Evolutionary conservation across 2,113 vertebrate species (phyloP).

Genomic region (Tenebrosternarchus preto): DNA sequence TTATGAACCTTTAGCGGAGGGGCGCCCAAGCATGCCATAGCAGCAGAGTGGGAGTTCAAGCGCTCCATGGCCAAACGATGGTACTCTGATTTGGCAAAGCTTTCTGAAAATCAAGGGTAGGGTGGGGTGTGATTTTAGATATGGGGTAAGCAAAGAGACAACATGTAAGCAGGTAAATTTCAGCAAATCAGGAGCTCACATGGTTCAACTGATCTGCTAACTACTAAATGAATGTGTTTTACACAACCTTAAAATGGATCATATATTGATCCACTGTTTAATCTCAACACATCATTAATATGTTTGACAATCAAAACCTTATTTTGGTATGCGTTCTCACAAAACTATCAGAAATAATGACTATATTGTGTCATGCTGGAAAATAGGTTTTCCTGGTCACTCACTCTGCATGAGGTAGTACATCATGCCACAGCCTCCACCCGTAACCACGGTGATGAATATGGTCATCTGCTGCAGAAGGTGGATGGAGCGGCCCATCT

Average conservation of each 20-base stretch:
- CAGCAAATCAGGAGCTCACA: too few species aligned
- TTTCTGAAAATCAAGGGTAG: slow-evolving; percentile 30
- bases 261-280: too few species aligned
- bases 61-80: slow-evolving; percentile 77
- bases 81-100: slow-evolving; percentile 67
- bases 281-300: too few species aligned
- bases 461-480: slow-evolving; percentile 80
- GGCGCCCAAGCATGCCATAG: slow-evolving; percentile 78
- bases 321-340: too few species aligned
- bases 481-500: slow-evolving; percentile 73
- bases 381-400: slow-evolving; percentile 13
- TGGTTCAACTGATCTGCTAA: too few species aligned
- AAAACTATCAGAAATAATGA: too few species aligned
- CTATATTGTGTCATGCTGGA: not conserved
- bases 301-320: too few species aligned
- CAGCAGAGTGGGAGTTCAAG: slow-evolving; percentile 67
- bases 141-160: not conserved
- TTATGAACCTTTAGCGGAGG: slow-evolving; percentile 78
- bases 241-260: too few species aligned
- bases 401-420: slow-evolving; percentile 83
- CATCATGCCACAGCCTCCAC: slow-evolving; percentile 76
- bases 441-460: slow-evolving; percentile 76
- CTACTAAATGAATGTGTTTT: too few species aligned
- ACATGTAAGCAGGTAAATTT: not conserved
- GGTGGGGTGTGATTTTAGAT: not conserved